A percentile compares a stretch with the other conserved stretches of the same genome.
Conservation (phyloP, 35 echinoderm and acorn worm species). For the Hemicentrotus pulcherrimus region DNA sequence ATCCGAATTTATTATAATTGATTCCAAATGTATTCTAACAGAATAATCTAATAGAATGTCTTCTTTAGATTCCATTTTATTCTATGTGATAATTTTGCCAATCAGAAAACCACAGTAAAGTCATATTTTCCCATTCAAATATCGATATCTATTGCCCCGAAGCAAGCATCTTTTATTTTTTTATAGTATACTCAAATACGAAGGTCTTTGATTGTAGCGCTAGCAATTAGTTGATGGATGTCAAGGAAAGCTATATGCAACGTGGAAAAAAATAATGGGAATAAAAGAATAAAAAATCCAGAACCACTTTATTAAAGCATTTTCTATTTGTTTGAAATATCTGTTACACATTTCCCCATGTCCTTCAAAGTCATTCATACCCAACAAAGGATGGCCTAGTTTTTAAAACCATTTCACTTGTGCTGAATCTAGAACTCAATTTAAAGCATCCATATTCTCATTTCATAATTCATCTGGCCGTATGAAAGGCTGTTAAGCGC, state of each 20-base stretch:
- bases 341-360: neutral
- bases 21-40: too few species aligned
- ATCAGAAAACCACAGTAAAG: too few species aligned
- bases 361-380: neutral
- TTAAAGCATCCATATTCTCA: neutral
- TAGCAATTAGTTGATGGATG: neutral
- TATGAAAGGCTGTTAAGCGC: neutral
- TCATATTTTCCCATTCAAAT: too few species aligned
- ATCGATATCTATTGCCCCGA: too few species aligned
- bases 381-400: slow-evolving; percentile 1
- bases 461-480: neutral
- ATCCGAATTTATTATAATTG: too few species aligned
- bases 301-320: neutral
- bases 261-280: neutral
- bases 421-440: neutral
- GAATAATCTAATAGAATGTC: too few species aligned
- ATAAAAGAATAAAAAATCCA: neutral
- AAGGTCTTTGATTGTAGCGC: neutral
- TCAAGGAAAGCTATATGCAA: neutral
- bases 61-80: too few species aligned
- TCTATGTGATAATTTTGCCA: too few species aligned
- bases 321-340: neutral
- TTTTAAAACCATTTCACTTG: neutral
- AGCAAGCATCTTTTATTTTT: too few species aligned
- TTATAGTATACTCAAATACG: too few species aligned